phyloP scores from a whole-genome alignment of 2,113 vertebrate species.

The Helogale parvula region DNA sequence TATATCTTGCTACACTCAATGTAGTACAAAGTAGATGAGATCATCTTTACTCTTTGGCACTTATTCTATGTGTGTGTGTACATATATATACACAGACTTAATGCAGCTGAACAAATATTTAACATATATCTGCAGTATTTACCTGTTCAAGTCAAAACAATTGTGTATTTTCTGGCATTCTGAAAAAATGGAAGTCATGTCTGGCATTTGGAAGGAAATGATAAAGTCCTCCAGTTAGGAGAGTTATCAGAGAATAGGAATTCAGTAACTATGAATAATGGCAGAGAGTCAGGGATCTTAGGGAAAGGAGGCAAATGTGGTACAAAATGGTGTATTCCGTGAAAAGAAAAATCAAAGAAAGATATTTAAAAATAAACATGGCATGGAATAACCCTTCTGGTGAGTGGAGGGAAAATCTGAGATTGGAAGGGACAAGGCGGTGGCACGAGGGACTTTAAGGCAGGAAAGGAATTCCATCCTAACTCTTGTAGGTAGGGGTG shows the following conservation, averaged over 20 bases:
- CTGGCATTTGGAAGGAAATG: not conserved
- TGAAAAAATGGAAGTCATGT: slow-evolving; percentile 17
- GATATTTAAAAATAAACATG: not conserved
- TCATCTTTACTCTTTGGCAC: not conserved
- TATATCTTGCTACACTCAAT: not conserved
- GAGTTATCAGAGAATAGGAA: not conserved
- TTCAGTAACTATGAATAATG: not conserved
- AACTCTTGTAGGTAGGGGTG: not conserved
- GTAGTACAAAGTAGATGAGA: not conserved
- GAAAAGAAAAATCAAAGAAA: not conserved
- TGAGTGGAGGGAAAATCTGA: not conserved
- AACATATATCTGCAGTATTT: not conserved
- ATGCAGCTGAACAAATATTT: not conserved
- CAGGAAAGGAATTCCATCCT: not conserved
- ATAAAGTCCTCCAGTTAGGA: not conserved
- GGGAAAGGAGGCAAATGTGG: not conserved
- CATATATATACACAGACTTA: not conserved
- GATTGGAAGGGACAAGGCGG: not conserved
- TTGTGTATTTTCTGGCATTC: not conserved
- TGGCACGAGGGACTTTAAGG: not conserved
- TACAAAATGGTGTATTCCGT: not conserved
- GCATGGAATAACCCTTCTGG: not conserved
- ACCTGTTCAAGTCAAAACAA: not conserved
- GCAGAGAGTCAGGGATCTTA: not conserved
- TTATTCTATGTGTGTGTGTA: not conserved